Percentiles rank a stretch among this genome's conserved stretches.
These are phyloP conservation scores for human DNA, from an alignment of 2,113 vertebrate species.

Conservation along the genomic window GRCh38 chr12:114869001-114869500, in stretches of 20 bases:
- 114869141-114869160: conserved; percentile 81
- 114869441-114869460: conserved; percentile 76
- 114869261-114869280: conserved; percentile 90
- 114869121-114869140: conserved; percentile 76
- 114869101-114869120: conserved; percentile 77
- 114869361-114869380: conserved; percentile 86
- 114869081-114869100: conserved; percentile 57
- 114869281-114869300: conserved; percentile 91
- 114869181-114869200: conserved; percentile 85
- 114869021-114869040: conserved; percentile 38
- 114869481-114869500: neutral
- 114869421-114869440: conserved; percentile 83
- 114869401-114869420: conserved; percentile 82
- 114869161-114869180: conserved; percentile 84
- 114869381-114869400: conserved; percentile 84
- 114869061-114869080: neutral
- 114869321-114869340: conserved; percentile 89
- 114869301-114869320: conserved; percentile 89
- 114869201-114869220: conserved; percentile 86
- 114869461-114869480: neutral
- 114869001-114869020: neutral
- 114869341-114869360: conserved; percentile 85
- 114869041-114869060: neutral
- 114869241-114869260: conserved; percentile 87
- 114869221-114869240: conserved; percentile 87